Percentiles rank a stretch among this genome's conserved stretches.
Evolutionary conservation across 2,113 vertebrate species (phyloP).

Genomic region (Crotalus helleri): DNA sequence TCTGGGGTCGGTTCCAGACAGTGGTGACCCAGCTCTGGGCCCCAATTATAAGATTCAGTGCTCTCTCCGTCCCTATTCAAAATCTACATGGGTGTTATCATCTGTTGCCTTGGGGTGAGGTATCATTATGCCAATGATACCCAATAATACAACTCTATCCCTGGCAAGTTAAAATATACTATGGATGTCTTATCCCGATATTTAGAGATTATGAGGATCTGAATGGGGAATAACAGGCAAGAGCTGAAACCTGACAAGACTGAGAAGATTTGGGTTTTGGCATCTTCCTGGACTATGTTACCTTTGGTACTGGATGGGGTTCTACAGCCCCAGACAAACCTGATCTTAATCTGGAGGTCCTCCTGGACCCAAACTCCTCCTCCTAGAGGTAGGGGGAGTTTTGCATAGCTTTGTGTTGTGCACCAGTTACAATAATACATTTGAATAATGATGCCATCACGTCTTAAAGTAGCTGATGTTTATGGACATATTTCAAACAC

Average conservation of each 20-base stretch:
- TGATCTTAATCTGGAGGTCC: not conserved
- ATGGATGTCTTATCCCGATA: not conserved
- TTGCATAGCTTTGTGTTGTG: not conserved
- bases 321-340: not conserved
- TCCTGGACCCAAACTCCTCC: not conserved
- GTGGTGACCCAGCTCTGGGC: not conserved
- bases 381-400: not conserved
- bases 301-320: not conserved
- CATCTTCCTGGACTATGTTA: not conserved
- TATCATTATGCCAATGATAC: not conserved
- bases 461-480: not conserved
- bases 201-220: not conserved
- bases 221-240: not conserved
- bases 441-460: not conserved
- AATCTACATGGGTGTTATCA: not conserved
- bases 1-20: not conserved
- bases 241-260: not conserved
- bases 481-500: not conserved
- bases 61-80: not conserved
- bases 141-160: not conserved
- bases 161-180: not conserved
- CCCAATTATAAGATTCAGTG: not conserved
- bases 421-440: not conserved
- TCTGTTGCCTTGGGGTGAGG: not conserved
- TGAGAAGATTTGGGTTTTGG: not conserved